Evolutionary conservation across 2,113 vertebrate genomes (phyloP).

Genomic region (Sardina pilchardus): DNA sequence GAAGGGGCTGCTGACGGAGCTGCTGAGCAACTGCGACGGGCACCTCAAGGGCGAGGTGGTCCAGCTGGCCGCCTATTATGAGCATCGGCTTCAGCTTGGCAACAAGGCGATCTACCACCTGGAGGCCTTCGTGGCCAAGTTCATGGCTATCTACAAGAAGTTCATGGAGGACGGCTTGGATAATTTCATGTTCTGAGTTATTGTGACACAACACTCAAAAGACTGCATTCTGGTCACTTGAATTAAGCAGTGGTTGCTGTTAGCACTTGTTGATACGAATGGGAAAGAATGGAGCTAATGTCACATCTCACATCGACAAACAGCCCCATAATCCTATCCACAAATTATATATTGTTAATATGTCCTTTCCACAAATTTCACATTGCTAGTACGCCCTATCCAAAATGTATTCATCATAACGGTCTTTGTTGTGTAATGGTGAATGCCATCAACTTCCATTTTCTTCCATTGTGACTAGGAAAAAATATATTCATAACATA

Average conservation of each 20-base stretch:
- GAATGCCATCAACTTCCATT: background rate
- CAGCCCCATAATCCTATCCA: no score
- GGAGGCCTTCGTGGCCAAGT: slow-evolving; percentile 95
- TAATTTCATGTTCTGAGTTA: slow-evolving; percentile 85
- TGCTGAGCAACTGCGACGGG: slow-evolving; percentile 93
- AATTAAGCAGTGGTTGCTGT: background rate
- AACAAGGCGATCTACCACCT: slow-evolving; percentile 97
- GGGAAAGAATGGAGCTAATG: background rate
- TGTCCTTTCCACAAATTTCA: no score
- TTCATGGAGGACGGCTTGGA: slow-evolving; percentile 98
- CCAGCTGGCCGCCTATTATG: slow-evolving; percentile 91
- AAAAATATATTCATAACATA: background rate
- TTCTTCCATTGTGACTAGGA: background rate
- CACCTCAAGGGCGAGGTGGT: slow-evolving; percentile 93
- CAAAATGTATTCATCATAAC: no score
- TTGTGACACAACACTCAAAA: background rate
- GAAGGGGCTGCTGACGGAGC: slow-evolving; percentile 90
- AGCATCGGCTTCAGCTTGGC: slow-evolving; percentile 91
- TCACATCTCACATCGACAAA: no score
- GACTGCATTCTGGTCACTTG: background rate
- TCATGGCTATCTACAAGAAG: slow-evolving; percentile 98
- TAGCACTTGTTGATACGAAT: background rate
- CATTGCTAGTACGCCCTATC: no score
- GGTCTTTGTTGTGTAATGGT: no score
- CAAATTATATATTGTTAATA: no score